A percentile compares a stretch with the other conserved stretches of the same genome.
These are phyloP conservation scores for Masnerella sp. DNA, from an alignment of 2,888 invertebrate genomes.

Conservation along the genomic window DNA sequence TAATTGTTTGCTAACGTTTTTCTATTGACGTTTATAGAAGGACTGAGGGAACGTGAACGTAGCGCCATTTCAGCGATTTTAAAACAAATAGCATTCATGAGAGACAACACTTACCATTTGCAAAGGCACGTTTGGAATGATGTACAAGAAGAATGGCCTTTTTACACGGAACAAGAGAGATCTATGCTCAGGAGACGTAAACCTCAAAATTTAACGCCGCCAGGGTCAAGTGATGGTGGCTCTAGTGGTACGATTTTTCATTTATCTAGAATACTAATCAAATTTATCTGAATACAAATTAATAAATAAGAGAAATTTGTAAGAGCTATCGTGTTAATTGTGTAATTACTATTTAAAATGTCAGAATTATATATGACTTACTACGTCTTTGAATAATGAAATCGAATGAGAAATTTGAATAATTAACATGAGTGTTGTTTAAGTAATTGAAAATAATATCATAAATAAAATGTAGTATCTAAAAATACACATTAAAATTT, in stretches of 20 bases:
- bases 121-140: constrained; percentile 94
- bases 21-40: constrained; percentile 82
- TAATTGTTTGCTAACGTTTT: constrained; percentile 39
- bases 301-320: too few species aligned
- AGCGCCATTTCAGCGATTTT: constrained; percentile 87
- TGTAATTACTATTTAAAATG: too few species aligned
- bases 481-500: too few species aligned
- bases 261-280: too few species aligned
- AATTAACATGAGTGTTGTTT: too few species aligned
- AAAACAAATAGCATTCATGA: constrained; percentile 88
- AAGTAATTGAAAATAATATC: too few species aligned
- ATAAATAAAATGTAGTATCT: too few species aligned
- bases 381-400: too few species aligned
- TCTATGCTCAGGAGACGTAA: constrained; percentile 93
- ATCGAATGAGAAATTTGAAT: too few species aligned
- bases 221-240: constrained; percentile 89
- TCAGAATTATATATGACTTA: too few species aligned
- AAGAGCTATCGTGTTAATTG: too few species aligned
- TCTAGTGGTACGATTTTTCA: constrained; percentile 80
- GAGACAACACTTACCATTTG: constrained; percentile 94
- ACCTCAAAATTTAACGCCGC: constrained; percentile 94
- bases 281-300: too few species aligned
- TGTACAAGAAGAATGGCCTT: constrained; percentile 96
- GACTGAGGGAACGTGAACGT: constrained; percentile 90
- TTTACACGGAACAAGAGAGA: constrained; percentile 93